Percentiles rank a stretch among this genome's conserved stretches.
These are phyloP conservation scores for Anolis apletophallus DNA, from an alignment of 2,797 vertebrate genomes.

Conservation along the genomic window DNA sequence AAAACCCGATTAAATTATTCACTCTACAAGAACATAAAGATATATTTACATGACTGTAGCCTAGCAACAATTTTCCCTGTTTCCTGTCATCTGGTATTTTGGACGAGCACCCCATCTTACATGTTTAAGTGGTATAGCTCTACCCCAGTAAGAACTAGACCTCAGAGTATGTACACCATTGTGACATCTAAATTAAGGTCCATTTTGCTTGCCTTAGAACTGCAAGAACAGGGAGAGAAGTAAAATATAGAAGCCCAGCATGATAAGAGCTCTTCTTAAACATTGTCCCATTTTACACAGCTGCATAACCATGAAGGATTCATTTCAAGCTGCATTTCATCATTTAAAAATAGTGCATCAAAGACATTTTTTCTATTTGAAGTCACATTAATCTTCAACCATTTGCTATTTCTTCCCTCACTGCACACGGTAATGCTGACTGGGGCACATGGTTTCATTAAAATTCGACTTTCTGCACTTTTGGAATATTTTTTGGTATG, in stretches of 20 bases:
- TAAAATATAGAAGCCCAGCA: neutral
- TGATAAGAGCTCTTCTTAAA: neutral
- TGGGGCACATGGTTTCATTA: neutral
- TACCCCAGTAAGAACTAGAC: neutral
- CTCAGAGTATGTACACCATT: slow-evolving; percentile 14
- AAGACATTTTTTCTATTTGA: slow-evolving; percentile 4
- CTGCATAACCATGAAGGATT: neutral
- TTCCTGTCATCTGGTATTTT: too few species aligned
- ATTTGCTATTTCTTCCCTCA: neutral
- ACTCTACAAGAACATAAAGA: too few species aligned
- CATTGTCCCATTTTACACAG: slow-evolving; percentile 4
- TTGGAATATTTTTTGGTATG: slow-evolving; percentile 24
- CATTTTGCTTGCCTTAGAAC: neutral
- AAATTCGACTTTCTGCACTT: slow-evolving; percentile 19
- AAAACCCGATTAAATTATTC: too few species aligned
- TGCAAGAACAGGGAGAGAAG: neutral
- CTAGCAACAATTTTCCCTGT: too few species aligned
- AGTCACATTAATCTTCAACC: slow-evolving; percentile 26
- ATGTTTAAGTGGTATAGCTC: neutral
- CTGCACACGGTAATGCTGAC: neutral
- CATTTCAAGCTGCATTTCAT: slow-evolving; percentile 24
- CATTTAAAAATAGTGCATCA: slow-evolving; percentile 13
- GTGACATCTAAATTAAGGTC: neutral
- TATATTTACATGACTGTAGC: too few species aligned
- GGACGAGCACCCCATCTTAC: too few species aligned